A percentile compares a stretch with the other conserved stretches of the same genome.
Evolutionary conservation across 2,797 vertebrate species (phyloP).

Genomic region (Oceanodroma leucorhoa): DNA sequence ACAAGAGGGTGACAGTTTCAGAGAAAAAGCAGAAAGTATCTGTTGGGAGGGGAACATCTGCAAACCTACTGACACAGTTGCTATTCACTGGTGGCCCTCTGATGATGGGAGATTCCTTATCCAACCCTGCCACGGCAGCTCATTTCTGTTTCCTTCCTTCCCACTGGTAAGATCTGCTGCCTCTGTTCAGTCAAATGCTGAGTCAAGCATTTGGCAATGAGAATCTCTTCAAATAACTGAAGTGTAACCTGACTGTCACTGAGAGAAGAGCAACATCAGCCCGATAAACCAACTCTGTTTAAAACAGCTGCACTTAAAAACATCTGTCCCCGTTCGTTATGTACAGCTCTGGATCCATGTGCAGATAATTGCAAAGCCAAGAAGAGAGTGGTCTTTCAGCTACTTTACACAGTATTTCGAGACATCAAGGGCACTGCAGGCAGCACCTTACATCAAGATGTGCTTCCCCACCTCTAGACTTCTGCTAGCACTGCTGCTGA

Average conservation of each 20-base stretch:
- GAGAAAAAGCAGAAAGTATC: background rate
- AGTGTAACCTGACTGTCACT: background rate
- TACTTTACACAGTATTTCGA: conserved; percentile 8
- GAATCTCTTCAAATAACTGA: conserved; percentile 17
- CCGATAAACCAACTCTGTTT: background rate
- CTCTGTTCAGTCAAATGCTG: background rate
- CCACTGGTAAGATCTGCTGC: background rate
- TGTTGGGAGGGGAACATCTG: background rate
- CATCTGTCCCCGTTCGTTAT: background rate
- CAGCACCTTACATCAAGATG: background rate
- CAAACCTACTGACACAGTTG: background rate
- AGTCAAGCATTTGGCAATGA: background rate
- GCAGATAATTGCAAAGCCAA: conserved; percentile 1
- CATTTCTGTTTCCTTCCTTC: background rate
- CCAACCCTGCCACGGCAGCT: background rate
- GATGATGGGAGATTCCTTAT: background rate
- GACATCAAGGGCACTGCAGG: background rate
- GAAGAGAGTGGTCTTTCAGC: conserved; percentile 5
- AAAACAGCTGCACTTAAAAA: conserved; percentile 5
- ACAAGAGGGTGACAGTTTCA: background rate
- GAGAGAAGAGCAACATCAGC: background rate
- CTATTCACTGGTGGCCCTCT: background rate
- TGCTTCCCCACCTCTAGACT: background rate
- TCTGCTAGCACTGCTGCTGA: background rate
- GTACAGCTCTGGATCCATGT: background rate